Evolutionary conservation across 23 tunicate genomes (phyloP).

Genomic region (Diplosoma virens): DNA sequence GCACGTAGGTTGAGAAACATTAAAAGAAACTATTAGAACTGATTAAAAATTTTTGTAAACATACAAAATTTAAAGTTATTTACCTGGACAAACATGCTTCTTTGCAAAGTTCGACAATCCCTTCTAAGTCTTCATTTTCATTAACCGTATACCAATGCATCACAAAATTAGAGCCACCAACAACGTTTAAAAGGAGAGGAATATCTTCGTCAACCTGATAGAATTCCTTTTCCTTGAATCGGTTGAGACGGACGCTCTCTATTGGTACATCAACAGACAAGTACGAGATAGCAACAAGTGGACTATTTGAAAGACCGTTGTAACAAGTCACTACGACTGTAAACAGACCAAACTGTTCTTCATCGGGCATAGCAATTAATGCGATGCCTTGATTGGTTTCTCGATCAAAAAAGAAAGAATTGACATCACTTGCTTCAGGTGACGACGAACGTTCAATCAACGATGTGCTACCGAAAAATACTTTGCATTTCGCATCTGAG

Average conservation of each 20-base stretch:
- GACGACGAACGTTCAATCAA: slow-evolving; percentile 8
- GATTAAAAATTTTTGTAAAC: no score
- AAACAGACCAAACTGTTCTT: slow-evolving; percentile 12
- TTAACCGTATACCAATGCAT: slow-evolving; percentile 40
- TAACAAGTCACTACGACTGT: slow-evolving; percentile 48
- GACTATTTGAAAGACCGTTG: slow-evolving; percentile 42
- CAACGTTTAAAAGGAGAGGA: neutral
- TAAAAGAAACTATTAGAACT: no score
- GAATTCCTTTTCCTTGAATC: neutral
- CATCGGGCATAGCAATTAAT: slow-evolving; percentile 4
- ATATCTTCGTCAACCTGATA: slow-evolving; percentile 25
- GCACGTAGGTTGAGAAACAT: no score
- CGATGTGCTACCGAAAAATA: slow-evolving; percentile 29
- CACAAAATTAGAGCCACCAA: slow-evolving; percentile 41
- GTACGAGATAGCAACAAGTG: slow-evolving; percentile 28
- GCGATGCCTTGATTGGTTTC: slow-evolving; percentile 45
- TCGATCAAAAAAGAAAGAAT: slow-evolving; percentile 40
- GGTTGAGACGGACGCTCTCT: neutral
- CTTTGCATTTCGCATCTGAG: slow-evolving; percentile 42
- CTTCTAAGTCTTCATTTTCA: neutral
- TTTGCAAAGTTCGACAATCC: slow-evolving; percentile 53
- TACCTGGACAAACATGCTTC: slow-evolving; percentile 55
- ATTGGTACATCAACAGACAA: slow-evolving; percentile 38
- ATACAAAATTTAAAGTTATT: no score
- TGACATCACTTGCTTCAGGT: neutral